Evolutionary conservation across 2,113 vertebrate genomes (phyloP).

Genomic region (Cairina moschata): DNA sequence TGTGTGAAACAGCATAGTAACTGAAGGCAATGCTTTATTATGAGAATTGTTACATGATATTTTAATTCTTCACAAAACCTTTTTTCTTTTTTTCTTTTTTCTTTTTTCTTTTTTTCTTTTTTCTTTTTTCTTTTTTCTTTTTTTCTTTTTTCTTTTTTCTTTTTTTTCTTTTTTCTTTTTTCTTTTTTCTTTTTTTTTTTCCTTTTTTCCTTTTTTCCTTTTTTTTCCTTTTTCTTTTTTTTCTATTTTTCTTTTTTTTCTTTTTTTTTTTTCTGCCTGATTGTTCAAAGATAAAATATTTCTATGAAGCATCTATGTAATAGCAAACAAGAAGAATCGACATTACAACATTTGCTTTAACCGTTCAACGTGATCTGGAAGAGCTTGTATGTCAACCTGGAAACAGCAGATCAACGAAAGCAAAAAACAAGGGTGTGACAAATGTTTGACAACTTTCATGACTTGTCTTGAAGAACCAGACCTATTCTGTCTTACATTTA

Average conservation of each 20-base stretch:
- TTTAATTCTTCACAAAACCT: not conserved
- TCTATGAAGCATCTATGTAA: not conserved
- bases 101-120: no score
- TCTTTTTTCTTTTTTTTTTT: not conserved
- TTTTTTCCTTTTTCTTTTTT: not conserved
- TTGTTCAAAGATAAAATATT: not conserved
- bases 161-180: not conserved
- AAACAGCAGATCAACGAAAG: not conserved
- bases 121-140: no score
- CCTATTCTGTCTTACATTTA: not conserved
- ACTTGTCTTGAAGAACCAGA: not conserved
- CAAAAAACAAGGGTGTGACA: not conserved
- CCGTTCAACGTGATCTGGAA: not conserved
- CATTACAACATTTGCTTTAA: not conserved
- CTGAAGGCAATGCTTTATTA: not conserved
- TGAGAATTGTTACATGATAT: not conserved
- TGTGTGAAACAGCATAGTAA: not conserved
- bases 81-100: no score
- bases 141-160: not conserved
- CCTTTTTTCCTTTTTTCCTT: not conserved
- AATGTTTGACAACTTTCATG: not conserved
- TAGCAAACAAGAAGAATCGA: not conserved
- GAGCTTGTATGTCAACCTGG: not conserved
- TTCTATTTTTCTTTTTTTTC: not conserved
- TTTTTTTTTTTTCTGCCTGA: not conserved